A percentile compares a stretch with the other conserved stretches of the same genome.
Evolutionary conservation across 2,888 invertebrate species (phyloP).

Genomic region (Villa cingulata): DNA sequence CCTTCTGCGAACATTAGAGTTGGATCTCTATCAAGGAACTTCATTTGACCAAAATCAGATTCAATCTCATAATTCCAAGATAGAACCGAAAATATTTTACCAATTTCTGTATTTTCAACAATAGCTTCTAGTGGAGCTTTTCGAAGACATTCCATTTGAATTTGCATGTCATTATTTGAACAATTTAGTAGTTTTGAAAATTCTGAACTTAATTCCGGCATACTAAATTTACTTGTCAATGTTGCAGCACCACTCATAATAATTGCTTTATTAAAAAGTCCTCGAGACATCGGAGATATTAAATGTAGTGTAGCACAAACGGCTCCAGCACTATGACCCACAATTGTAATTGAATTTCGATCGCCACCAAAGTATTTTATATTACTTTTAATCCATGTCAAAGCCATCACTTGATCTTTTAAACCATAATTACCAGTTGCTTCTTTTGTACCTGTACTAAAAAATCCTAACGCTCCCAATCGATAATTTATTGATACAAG

Average conservation of each 20-base stretch:
- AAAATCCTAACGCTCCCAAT: slow-evolving; percentile 37
- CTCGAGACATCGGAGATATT: slow-evolving; percentile 48
- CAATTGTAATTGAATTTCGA: slow-evolving; percentile 45
- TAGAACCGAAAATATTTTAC: not conserved
- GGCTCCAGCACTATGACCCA: slow-evolving; percentile 43
- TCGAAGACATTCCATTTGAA: slow-evolving; percentile 40
- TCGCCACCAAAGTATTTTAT: slow-evolving; percentile 52
- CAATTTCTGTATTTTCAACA: not conserved
- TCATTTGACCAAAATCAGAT: slow-evolving; percentile 42
- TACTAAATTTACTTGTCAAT: slow-evolving; percentile 38
- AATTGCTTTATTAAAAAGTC: slow-evolving; percentile 53
- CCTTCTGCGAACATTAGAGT: slow-evolving; percentile 38
- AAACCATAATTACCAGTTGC: slow-evolving; percentile 53
- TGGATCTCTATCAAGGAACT: slow-evolving; percentile 45
- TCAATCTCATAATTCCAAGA: slow-evolving; percentile 41
- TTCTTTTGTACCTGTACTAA: slow-evolving; percentile 44
- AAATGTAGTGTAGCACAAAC: slow-evolving; percentile 39
- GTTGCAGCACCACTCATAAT: slow-evolving; percentile 49
- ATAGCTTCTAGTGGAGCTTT: slow-evolving; percentile 1
- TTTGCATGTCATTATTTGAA: slow-evolving; percentile 36
- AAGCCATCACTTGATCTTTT: slow-evolving; percentile 51
- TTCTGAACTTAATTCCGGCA: slow-evolving; percentile 38
- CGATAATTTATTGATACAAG: slow-evolving; percentile 30
- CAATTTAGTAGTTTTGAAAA: slow-evolving; percentile 43
- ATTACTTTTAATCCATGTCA: slow-evolving; percentile 50